Evolutionary conservation across 2,113 vertebrate genomes (phyloP).

Genomic region (Fukomys damarensis): DNA sequence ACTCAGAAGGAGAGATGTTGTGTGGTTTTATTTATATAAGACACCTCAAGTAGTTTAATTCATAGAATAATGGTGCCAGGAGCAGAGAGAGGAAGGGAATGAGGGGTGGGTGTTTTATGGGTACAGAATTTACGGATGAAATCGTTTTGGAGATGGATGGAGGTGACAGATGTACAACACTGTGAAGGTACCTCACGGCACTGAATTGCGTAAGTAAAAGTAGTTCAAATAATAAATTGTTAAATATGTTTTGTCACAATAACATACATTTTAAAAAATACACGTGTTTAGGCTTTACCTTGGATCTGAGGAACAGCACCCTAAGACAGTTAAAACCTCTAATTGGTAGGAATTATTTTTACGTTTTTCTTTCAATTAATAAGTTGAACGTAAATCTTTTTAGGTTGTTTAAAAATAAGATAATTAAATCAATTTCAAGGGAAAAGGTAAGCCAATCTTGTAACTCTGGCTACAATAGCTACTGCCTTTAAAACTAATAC

Average conservation of each 20-base stretch:
- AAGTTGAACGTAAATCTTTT: conserved; percentile 44
- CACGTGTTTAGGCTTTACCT: neutral
- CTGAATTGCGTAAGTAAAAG: neutral
- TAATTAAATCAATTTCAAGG: conserved; percentile 42
- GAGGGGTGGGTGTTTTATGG: neutral
- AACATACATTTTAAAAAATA: conserved; percentile 12
- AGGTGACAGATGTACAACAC: neutral
- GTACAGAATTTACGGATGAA: neutral
- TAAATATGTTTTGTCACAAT: neutral
- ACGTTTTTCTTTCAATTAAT: conserved; percentile 13
- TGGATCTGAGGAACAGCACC: neutral
- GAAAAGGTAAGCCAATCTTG: conserved; percentile 7
- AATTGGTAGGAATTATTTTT: neutral
- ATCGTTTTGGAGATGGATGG: neutral
- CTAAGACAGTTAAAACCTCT: neutral
- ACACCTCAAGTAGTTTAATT: neutral
- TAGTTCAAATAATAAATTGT: neutral
- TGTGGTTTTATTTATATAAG: neutral
- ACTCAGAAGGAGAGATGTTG: neutral
- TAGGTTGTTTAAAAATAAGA: conserved; percentile 24
- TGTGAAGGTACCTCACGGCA: neutral
- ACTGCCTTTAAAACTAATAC: conserved; percentile 26
- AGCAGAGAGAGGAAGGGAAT: neutral
- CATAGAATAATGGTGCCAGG: neutral
- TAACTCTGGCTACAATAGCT: neutral